Base-by-base conservation (phyloP, 2,113 vertebrate species). In the Gymnocephalus cernua region DNA sequence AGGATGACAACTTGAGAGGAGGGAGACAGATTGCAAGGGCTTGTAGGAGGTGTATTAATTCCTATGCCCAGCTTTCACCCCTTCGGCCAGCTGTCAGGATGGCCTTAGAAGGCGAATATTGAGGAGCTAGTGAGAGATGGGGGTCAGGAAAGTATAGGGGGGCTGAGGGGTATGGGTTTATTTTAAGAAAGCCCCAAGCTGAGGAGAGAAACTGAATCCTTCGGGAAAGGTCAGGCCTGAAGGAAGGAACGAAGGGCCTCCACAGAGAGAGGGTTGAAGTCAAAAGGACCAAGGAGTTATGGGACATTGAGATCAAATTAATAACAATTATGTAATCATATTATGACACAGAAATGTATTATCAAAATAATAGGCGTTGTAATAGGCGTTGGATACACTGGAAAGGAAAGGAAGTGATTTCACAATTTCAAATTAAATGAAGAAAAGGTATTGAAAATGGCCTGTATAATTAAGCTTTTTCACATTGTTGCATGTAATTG, bases 31-130 rank as follows among this genome's bases (percentile, higher is more conserved):
- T 84, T 80, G 83, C 45, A 2, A 79, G 74, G 89, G 82, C 76
- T 88, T 68, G 89, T 84, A 86, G 80, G 87, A 85, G 90, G 90
- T 91, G 90, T 93, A 95, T 96, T 94, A 92, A 94, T 94, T 93
- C 86, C 92, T 77, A 53, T 80, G 65, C 74, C 86, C 85, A 90
- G 84, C 89, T 86, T 90, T 90, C 74, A 86, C 82, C 80, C 86
- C 80, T 89, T 88, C 63, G 64, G 86, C 61, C 94, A 95, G 95
- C 94, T 96, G 95, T 95, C 93, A 93, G 16, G 90, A 94, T 95
- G 84, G 89, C 95, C 95, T 93, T 96, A 96, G 94, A 96, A 96
- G 95, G 95, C 92, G 74, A 96, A 95, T 91, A 93, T 93, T 93
- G 89, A 94, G 94, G 86, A 88, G 91, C 86, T 79, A 92, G 85